phyloP scores from a whole-genome alignment of 2,797 vertebrate species.

The Pelodytes ibericus region DNA sequence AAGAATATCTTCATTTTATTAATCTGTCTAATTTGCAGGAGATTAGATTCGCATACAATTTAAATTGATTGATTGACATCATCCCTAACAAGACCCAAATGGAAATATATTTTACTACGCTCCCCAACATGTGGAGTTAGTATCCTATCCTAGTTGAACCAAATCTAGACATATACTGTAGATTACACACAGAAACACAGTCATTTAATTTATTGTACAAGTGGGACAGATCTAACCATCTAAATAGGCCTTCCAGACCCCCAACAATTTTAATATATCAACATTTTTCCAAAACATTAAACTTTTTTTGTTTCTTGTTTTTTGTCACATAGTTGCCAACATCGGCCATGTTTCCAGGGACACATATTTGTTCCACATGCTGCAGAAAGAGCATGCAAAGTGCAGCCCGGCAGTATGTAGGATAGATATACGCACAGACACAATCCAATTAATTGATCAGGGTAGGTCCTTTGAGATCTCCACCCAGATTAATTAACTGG shows the following conservation, averaged over 20 bases:
- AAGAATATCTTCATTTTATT: conserved; percentile 43
- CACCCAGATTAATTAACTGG: too few relatives aligned
- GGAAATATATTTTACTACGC: conserved; percentile 32
- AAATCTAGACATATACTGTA: conserved; percentile 2
- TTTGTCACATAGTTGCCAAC: too few relatives aligned
- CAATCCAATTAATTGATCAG: too few relatives aligned
- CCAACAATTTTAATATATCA: conserved; percentile 10
- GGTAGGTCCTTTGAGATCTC: too few relatives aligned
- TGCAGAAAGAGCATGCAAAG: too few relatives aligned
- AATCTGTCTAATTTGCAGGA: conserved; percentile 51
- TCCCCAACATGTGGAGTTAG: not conserved
- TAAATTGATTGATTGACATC: conserved; percentile 50
- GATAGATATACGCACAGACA: too few relatives aligned
- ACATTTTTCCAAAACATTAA: conserved; percentile 27
- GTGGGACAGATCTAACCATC: not conserved
- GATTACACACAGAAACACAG: not conserved
- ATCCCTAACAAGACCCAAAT: conserved; percentile 42
- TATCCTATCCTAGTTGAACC: too few relatives aligned
- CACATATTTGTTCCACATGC: too few relatives aligned
- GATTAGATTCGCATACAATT: conserved; percentile 46
- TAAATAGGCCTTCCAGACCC: not conserved
- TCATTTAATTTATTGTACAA: not conserved
- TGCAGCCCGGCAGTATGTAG: too few relatives aligned
- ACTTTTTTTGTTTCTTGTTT: too few relatives aligned
- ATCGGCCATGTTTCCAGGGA: too few relatives aligned